Conservation (phyloP, 2,888 invertebrate genomes). For the Drosophila rellima region DNA sequence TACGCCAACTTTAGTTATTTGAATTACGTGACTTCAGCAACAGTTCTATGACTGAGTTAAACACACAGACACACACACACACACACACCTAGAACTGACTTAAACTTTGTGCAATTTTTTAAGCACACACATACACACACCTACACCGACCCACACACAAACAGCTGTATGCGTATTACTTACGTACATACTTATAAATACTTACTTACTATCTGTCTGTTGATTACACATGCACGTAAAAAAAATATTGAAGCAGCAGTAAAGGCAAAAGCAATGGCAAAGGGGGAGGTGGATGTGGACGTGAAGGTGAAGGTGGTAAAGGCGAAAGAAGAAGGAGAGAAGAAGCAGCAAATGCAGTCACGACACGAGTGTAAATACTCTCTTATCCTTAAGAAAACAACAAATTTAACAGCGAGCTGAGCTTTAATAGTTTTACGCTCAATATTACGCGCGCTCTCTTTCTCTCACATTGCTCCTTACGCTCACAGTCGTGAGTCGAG, state of each 20-base stretch:
- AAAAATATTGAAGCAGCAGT: slow-evolving; percentile 61
- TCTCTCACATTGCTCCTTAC: neutral
- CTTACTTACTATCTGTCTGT: slow-evolving; percentile 67
- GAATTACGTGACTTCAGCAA: slow-evolving; percentile 84
- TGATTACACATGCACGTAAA: slow-evolving; percentile 78
- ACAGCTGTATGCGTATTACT: slow-evolving; percentile 60
- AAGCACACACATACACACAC: slow-evolving; percentile 55
- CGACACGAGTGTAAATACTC: slow-evolving; percentile 44
- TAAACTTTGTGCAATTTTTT: slow-evolving; percentile 55
- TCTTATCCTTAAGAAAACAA: neutral
- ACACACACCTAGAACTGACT: slow-evolving; percentile 34
- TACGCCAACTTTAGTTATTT: slow-evolving; percentile 83
- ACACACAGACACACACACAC: slow-evolving; percentile 29
- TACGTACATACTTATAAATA: slow-evolving; percentile 70
- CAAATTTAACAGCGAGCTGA: neutral
- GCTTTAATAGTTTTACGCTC: neutral
- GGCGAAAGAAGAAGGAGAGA: neutral
- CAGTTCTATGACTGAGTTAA: slow-evolving; percentile 78
- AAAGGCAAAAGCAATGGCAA: too few species aligned
- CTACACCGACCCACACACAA: slow-evolving; percentile 9
- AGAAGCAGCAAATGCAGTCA: slow-evolving; percentile 43
- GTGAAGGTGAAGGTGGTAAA: neutral
- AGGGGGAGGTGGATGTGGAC: slow-evolving; percentile 8
- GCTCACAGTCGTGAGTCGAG: neutral
- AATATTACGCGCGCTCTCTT: neutral